Base-by-base conservation (phyloP, 2,113 vertebrate species). In the Solea senegalensis region DNA sequence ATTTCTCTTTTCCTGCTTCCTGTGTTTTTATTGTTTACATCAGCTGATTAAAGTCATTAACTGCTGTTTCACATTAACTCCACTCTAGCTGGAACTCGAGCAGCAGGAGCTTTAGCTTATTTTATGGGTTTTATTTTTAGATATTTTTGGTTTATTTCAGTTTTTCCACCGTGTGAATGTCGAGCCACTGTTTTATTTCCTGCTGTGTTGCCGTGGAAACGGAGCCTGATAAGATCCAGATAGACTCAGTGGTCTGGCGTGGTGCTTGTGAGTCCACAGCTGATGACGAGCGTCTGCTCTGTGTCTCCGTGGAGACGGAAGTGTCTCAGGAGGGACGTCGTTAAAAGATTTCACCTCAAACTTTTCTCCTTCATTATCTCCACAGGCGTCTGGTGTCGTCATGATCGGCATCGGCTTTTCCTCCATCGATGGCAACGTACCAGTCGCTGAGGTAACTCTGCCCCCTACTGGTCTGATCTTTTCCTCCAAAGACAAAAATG, bases 401-500 rank as follows among this genome's bases (percentile, higher is more conserved):
- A 88, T 91, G 90, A 85, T 89, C 0, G 87, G 74, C 0, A 87
- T 85, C 1, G 90, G 87, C 0, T 89, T 90, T 39, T 81, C 82
- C 45, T 64, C 82, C 51, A 79, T 80, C 3, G 81, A 89, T 0
- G 74, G 72, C 0, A 86, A 75, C 58, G 61, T 43, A 7, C 82
- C 70, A 0, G 76, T 87, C 0, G 66, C 82, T 13, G 41, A 85
- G 86, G 88, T 90, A 78, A 79, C 60, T 0, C 12, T 44, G 43
- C 34, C n/a, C 44, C 58, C 65, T 34, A 27, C 8, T 8, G 56
- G 41, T 21, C 21, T 45, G 2, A n/a, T 45, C 45, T 40, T 45
- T 57, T 1, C 41, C 48, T 51, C 61, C 34, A 7, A 44, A 43
- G 27, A 3, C 50, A n/a, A 50, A 2, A 48, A 6, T 50, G 49